Base-by-base conservation (phyloP, 2,888 invertebrate genomes). In the Eurois occulta region DNA sequence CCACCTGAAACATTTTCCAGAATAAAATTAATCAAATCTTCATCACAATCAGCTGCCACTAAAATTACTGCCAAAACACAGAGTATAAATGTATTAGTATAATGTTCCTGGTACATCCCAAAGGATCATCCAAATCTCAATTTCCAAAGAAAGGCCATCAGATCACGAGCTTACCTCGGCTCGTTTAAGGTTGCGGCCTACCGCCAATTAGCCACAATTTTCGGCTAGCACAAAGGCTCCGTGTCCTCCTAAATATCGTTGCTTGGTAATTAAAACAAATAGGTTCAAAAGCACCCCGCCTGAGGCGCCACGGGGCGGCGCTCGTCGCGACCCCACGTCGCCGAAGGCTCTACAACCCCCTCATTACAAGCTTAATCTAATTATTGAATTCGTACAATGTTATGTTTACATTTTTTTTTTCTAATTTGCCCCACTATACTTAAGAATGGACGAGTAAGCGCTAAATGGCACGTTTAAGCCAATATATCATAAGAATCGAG, bases 371-470 rank as follows among this genome's bases (percentile, higher is more conserved):
- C 94, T 95, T 96, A 96, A 96, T 96, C 96, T 96, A 96, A 96
- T 96, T 96, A 96, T 96, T 95, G 95, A 96, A 96, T 96, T 96
- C 95, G 94, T 96, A 96, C 96, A 96, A 96, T 96, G 96, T 96
- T 95, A 91, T 96, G 96, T 96, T 96, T 96, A 96, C 96, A 95
- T 96, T 95, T 96, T 95, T 89, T 89, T 95, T 96, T 96, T 95
- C 95, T 96, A 94, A 96, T 96, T 95, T 95, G 91, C 92, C 89
- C 94, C 96, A 95, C 96, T 96, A 96, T 96, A 96, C 95, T 96
- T 96, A 96, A 93, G 94, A 93, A 92, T 94, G 94, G 94, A 95
- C 92, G 95, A 94, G 95, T 94, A 96, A 95, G 96, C 96, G 96
- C 95, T 96, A 96, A 96, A 96, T 96, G 95, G 96, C 95, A 96